Evolutionary conservation across 2,797 vertebrate species (phyloP).

Genomic region (Tragelaphus oryx): DNA sequence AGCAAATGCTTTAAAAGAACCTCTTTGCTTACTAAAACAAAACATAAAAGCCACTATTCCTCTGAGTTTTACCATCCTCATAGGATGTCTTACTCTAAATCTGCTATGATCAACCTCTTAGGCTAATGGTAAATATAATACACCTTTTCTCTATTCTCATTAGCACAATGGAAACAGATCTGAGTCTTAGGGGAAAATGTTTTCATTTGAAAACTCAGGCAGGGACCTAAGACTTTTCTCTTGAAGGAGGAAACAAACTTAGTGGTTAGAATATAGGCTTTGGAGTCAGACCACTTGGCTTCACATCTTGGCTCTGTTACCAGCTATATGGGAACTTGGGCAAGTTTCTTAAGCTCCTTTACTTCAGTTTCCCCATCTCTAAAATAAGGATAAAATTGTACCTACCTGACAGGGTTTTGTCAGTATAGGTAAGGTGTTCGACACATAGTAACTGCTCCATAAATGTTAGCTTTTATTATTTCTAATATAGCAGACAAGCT

Average conservation of each 20-base stretch:
- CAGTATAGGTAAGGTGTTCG: background rate
- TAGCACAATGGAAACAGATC: background rate
- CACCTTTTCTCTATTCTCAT: slow-evolving; percentile 38
- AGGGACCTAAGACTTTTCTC: slow-evolving; percentile 19
- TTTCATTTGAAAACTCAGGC: slow-evolving; percentile 40
- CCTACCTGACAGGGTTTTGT: slow-evolving; percentile 22
- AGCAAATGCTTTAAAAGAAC: slow-evolving; percentile 34
- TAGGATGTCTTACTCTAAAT: background rate
- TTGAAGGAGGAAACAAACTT: slow-evolving; percentile 19
- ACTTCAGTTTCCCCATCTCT: slow-evolving; percentile 10
- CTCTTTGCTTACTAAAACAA: background rate
- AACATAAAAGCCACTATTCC: slow-evolving; percentile 9
- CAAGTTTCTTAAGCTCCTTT: slow-evolving; percentile 10
- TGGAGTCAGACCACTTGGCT: background rate
- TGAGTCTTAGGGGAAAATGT: background rate
- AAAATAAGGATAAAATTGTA: slow-evolving; percentile 20
- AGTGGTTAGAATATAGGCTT: background rate
- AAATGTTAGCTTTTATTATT: slow-evolving; percentile 47
- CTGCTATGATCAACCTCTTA: background rate
- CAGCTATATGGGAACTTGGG: background rate
- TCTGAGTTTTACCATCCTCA: background rate
- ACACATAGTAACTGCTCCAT: slow-evolving; percentile 28
- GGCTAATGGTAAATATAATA: slow-evolving; percentile 1
- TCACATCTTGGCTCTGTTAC: slow-evolving; percentile 17
- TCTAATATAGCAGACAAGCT: slow-evolving; percentile 25